Percentiles rank a stretch among this genome's conserved stretches.
Conservation (phyloP, 2,797 vertebrate genomes). For the Poeciliopsis presidionis region DNA sequence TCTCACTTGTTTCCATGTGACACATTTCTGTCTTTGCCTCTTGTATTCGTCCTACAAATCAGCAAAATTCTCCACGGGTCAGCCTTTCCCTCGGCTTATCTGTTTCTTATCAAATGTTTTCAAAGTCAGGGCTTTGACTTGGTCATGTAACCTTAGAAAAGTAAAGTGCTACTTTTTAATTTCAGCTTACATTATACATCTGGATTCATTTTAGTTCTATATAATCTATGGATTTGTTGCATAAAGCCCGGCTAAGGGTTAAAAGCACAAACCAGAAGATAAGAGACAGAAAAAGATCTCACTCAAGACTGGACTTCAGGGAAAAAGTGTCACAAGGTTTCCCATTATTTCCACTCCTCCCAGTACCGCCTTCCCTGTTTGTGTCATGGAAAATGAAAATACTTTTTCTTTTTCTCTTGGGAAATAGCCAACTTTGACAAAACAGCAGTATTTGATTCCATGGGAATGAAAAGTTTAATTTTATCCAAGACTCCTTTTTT, state of each 20-base stretch:
- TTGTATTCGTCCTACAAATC: slow-evolving; percentile 8
- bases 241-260: not conserved
- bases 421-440: slow-evolving; percentile 5
- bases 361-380: not conserved
- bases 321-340: not conserved
- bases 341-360: not conserved
- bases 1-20: slow-evolving; percentile 45
- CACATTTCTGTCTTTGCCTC: slow-evolving; percentile 17
- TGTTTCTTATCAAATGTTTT: not conserved
- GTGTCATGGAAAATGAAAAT: slow-evolving; percentile 6
- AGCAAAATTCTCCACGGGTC: not conserved
- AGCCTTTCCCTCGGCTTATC: not conserved
- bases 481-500: not conserved
- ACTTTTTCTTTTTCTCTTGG: not conserved
- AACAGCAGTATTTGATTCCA: slow-evolving; percentile 17
- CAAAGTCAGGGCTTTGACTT: not conserved
- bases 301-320: not conserved
- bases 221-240: not conserved
- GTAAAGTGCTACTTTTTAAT: not conserved
- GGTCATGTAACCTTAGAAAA: not conserved
- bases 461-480: slow-evolving; percentile 1
- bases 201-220: not conserved
- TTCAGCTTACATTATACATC: not conserved
- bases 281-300: not conserved
- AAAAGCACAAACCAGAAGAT: not conserved